These are phyloP conservation scores for Heptranchias perlo DNA, from an alignment of 2,113 vertebrate genomes.

Conservation along the genomic window DNA sequence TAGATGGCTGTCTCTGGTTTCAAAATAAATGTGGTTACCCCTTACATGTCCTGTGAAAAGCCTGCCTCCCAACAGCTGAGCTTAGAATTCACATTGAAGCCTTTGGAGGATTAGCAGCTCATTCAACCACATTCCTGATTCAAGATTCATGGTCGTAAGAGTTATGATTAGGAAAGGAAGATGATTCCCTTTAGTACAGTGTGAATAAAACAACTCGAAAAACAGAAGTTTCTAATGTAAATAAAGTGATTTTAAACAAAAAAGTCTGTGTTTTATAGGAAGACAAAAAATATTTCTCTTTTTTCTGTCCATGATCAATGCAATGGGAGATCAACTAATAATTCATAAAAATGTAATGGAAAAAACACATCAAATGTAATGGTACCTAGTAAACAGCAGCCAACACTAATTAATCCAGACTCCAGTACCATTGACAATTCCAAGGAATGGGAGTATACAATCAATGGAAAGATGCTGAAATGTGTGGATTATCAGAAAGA, in stretches of 20 bases:
- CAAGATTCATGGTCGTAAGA: background rate
- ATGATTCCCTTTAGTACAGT: constrained; percentile 12
- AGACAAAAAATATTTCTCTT: background rate
- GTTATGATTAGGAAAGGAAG: constrained; percentile 13
- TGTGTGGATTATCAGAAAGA: background rate
- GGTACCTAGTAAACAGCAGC: background rate
- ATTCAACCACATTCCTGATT: constrained; percentile 8
- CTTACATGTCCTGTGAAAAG: background rate
- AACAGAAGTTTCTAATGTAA: constrained; percentile 22
- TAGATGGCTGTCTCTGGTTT: background rate
- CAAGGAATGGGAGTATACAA: background rate
- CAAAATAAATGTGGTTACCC: background rate
- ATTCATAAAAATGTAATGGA: background rate
- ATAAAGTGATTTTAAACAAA: background rate
- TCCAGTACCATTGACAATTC: background rate
- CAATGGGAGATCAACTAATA: background rate
- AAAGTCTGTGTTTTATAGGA: background rate
- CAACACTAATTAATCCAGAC: background rate
- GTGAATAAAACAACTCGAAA: constrained; percentile 8
- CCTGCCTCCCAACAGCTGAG: background rate
- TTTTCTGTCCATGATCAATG: background rate
- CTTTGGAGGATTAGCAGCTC: background rate
- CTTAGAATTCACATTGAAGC: background rate
- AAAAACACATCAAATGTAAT: background rate
- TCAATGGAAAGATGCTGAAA: background rate